phyloP scores from a whole-genome alignment of 2,113 vertebrate genomes.

The Apteryx mantelli region DNA sequence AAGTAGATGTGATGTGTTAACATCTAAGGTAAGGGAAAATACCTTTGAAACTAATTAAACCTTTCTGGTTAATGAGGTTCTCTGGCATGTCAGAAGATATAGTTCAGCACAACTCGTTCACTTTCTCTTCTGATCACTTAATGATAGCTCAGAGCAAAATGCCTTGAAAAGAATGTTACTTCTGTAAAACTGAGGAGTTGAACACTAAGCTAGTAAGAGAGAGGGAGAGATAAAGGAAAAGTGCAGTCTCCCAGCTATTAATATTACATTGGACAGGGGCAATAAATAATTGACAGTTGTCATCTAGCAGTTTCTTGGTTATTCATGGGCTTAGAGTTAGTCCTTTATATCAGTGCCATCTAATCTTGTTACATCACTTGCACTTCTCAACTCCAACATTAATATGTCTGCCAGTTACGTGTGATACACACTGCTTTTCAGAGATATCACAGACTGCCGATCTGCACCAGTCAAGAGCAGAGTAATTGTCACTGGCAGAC shows the following conservation, averaged over 20 bases:
- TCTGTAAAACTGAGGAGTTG: conserved; percentile 4
- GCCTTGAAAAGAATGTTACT: conserved; percentile 27
- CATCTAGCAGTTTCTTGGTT: conserved; percentile 64
- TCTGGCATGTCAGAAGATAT: neutral
- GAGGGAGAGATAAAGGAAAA: neutral
- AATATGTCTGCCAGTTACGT: conserved; percentile 68
- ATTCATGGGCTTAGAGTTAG: conserved; percentile 62
- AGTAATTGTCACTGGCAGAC: conserved; percentile 58
- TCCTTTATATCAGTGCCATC: conserved; percentile 67
- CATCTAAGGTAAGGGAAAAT: neutral
- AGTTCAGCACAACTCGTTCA: neutral
- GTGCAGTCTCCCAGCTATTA: conserved; percentile 49
- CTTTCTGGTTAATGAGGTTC: neutral
- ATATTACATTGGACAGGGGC: conserved; percentile 55
- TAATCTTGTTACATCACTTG: conserved; percentile 74
- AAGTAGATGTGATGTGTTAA: neutral
- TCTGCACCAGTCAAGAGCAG: conserved; percentile 67
- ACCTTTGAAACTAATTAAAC: neutral
- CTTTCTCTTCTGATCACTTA: conserved; percentile 32
- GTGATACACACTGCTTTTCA: conserved; percentile 58
- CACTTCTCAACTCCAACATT: conserved; percentile 55
- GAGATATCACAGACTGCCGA: conserved; percentile 66
- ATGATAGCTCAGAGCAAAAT: conserved; percentile 40
- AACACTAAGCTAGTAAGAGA: neutral
- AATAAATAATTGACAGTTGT: conserved; percentile 77